phyloP scores from a whole-genome alignment of 2,113 vertebrate genomes.

The Indri indri region DNA sequence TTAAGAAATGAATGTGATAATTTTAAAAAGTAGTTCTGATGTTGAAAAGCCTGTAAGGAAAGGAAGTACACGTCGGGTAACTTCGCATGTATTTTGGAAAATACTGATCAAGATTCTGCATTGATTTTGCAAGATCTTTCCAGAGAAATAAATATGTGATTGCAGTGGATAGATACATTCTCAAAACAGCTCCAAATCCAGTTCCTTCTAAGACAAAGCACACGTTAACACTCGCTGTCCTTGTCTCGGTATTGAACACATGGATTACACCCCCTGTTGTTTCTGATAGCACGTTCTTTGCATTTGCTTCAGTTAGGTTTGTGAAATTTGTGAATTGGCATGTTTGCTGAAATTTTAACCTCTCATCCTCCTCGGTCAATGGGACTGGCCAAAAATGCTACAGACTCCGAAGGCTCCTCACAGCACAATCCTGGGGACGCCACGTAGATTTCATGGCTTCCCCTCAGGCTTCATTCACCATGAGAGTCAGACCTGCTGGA shows the following conservation, averaged over 20 bases:
- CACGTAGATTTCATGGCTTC: background rate
- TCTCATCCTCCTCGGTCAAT: background rate
- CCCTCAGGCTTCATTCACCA: background rate
- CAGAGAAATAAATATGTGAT: background rate
- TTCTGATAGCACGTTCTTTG: background rate
- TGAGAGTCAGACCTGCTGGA: background rate
- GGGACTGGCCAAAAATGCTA: background rate
- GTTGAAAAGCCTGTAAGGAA: background rate
- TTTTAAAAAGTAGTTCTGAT: background rate
- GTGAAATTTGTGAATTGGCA: background rate
- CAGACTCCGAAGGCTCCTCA: accelerated
- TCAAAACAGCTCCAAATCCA: background rate
- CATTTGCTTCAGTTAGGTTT: background rate
- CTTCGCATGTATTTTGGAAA: background rate
- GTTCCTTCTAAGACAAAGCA: background rate
- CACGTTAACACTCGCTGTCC: background rate
- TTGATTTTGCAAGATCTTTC: background rate
- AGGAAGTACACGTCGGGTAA: background rate
- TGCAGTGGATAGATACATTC: background rate
- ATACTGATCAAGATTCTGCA: background rate
- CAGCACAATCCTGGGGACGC: accelerated
- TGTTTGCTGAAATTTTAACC: background rate
- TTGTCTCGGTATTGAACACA: background rate
- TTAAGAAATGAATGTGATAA: background rate
- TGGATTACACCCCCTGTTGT: background rate